phyloP scores from a whole-genome alignment of 2,797 vertebrate species.

The Gambusia yucatana region DNA sequence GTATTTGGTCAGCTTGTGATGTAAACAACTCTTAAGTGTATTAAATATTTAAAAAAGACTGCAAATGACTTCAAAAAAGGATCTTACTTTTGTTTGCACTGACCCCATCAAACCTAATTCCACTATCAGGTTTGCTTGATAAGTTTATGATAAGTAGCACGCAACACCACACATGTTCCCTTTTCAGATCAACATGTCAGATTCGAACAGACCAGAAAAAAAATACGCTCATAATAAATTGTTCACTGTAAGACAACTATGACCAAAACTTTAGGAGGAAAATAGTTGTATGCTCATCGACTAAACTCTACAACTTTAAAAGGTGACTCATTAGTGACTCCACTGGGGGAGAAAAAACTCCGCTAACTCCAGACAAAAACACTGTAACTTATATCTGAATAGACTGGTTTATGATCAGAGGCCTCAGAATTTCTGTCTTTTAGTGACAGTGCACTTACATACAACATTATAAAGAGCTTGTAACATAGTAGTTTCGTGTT shows the following conservation, averaged over 20 bases:
- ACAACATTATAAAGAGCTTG: background rate
- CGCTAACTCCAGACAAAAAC: slow-evolving; percentile 2
- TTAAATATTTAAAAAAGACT: background rate
- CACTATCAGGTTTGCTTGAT: background rate
- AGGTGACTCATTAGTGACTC: background rate
- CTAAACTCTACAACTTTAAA: slow-evolving; percentile 8
- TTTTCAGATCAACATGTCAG: background rate
- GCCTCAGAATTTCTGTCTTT: slow-evolving; percentile 75
- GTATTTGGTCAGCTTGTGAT: slow-evolving; percentile 24
- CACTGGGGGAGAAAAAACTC: background rate
- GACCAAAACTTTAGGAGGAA: background rate
- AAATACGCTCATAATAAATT: background rate
- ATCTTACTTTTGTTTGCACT: background rate
- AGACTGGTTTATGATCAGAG: slow-evolving; percentile 48
- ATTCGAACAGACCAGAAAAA: background rate
- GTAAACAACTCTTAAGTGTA: slow-evolving; percentile 6
- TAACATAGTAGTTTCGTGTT: background rate
- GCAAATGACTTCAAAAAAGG: background rate
- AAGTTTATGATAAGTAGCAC: background rate
- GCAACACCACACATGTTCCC: background rate
- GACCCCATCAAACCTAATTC: background rate
- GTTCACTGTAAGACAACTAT: background rate
- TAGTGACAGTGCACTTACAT: slow-evolving; percentile 78
- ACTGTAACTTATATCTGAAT: slow-evolving; percentile 17
- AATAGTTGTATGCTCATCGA: background rate